Evolutionary conservation across 2,888 invertebrate genomes (phyloP), one percentile per base, ranked within the genome.

Genomic region (Tetropium fuscum): DNA sequence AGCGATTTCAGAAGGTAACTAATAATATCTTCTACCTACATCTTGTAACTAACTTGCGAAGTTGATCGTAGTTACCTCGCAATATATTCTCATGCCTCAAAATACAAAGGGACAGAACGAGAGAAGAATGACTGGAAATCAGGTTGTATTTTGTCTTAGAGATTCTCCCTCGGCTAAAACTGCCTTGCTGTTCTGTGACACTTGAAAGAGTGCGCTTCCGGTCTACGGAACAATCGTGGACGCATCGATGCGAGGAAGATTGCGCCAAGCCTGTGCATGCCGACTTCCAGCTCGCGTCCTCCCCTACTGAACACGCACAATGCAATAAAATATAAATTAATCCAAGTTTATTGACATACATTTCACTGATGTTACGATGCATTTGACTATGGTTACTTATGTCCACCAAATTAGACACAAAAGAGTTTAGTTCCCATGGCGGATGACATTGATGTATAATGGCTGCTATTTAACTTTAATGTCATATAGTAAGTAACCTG

Each of bases 191-290:
- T 16, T 16, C 43, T 57, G 57, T 51, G 57, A 57, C 57, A 57
- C 57, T 57, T 43, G 57, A 57, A 57, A 57, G 57, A 57, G 57
- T 57, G 57, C 57, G 41, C 57, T 57, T 57, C 57, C 57, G 57
- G 57, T 44, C 49, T 41, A 27, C 22, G 57, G 51, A 57, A 57
- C 57, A 57, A 57, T 57, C 56, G 48, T 22, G 36, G 34, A 19
- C 15, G 53, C 58, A 59, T 8, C 58, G 53, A 41, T 34, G 58
- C 58, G 53, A 48, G 58, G 53, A 59, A 59, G 58, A 59, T 59
- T 59, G 43, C 60, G 55, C 44, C 55, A 13, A 55, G 55, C 55
- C 43, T 41, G 44, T 53, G 41, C 45, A 36, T 20, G 51, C 38
- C 40, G 40, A 27, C 51, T 51, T 51, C 51, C 51, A 51, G 40